Evolutionary conservation across 1,140 invertebrate species (phyloP).

Genomic region (Tetramorium parvispinum): DNA sequence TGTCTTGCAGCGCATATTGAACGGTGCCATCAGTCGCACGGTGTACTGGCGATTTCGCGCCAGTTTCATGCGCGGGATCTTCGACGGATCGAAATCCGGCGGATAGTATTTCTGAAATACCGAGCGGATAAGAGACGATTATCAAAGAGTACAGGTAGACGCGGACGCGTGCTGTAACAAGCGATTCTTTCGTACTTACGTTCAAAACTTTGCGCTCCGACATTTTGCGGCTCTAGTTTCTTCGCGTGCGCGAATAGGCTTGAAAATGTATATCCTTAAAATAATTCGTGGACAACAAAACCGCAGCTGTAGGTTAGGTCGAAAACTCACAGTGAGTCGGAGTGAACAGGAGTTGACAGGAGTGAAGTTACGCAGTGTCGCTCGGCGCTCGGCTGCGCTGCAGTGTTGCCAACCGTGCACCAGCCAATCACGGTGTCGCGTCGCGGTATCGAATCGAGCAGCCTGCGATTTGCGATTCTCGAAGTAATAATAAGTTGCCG

Average conservation of each 20-base stretch:
- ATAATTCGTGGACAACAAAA: background rate
- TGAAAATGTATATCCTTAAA: background rate
- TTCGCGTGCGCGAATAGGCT: background rate
- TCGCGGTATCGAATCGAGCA: too few relatives aligned
- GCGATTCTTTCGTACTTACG: conserved; percentile 87
- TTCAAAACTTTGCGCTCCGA: conserved; percentile 97
- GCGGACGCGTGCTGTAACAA: background rate
- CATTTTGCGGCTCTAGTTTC: conserved; percentile 85
- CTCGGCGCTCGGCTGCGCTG: too few relatives aligned
- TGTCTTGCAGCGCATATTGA: conserved; percentile 99
- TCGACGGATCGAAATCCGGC: conserved; percentile 99
- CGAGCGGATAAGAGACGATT: conserved; percentile 48
- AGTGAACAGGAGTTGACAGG: too few relatives aligned
- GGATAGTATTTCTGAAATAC: conserved; percentile 99
- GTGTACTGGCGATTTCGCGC: conserved; percentile 98
- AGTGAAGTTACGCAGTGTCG: too few relatives aligned
- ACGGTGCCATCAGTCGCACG: conserved; percentile 99
- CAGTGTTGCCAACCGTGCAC: too few relatives aligned
- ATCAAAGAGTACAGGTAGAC: background rate
- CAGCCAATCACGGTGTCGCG: too few relatives aligned
- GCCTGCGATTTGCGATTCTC: too few relatives aligned
- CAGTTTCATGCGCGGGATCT: conserved; percentile 98
- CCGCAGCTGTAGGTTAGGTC: background rate
- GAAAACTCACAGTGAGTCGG: too few relatives aligned
- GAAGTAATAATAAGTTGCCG: too few relatives aligned